Evolutionary conservation across 1,140 invertebrate species (phyloP).

Genomic region (Hirudo medicinalis): DNA sequence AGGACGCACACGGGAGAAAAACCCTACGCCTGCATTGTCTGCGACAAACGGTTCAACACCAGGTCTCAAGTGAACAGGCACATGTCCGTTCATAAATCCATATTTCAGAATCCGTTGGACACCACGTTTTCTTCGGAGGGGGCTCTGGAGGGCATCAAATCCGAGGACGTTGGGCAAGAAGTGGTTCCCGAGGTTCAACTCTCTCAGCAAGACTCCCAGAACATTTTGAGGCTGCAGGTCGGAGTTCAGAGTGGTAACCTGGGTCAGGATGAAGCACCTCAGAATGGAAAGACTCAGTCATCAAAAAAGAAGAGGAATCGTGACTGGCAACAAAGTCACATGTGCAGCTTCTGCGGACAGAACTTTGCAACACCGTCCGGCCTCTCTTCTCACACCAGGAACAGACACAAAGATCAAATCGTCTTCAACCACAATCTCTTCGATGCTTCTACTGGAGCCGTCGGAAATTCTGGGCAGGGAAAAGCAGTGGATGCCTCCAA

Average conservation of each 20-base stretch:
- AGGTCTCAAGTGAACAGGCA: constrained; percentile 4
- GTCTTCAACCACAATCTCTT: constrained; percentile 7
- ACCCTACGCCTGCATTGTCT: constrained; percentile 59
- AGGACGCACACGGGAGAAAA: constrained; percentile 49
- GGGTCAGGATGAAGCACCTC: no score
- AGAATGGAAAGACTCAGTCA: no score
- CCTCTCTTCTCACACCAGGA: neutral
- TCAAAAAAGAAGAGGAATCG: constrained; percentile 3
- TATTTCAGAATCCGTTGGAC: neutral
- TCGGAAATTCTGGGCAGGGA: neutral
- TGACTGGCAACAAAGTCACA: constrained; percentile 12
- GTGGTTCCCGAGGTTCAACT: neutral
- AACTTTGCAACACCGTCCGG: neutral
- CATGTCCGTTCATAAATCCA: constrained; percentile 9
- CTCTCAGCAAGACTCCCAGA: no score
- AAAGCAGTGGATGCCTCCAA: neutral
- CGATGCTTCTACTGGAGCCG: neutral
- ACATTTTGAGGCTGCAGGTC: neutral
- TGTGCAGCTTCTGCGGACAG: neutral
- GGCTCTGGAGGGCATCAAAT: constrained; percentile 1
- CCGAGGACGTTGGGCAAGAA: constrained; percentile 5
- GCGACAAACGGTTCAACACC: constrained; percentile 11
- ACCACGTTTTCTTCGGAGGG: neutral
- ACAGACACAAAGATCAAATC: neutral
- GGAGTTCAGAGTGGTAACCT: no score